Evolutionary conservation across 2,797 vertebrate genomes (phyloP), one percentile per base, ranked within the genome.

Genomic region (Tamandua tetradactyla): DNA sequence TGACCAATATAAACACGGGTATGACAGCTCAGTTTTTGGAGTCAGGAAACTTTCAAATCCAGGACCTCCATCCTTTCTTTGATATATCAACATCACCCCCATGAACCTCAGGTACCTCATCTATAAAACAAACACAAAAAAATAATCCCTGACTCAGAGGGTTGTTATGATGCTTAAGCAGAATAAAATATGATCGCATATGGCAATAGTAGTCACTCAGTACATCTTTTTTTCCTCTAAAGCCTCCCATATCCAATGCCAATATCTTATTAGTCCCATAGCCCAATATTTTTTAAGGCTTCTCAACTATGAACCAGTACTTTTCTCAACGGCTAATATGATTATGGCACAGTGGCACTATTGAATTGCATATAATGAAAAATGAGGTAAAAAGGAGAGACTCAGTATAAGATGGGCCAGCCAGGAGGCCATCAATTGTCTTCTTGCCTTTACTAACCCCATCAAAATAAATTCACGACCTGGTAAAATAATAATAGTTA

Each of bases 341-440:
- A n/a, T 35, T n/a, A 8, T 32, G 8, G 25, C 27, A 62, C 11
- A 5, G 0, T 17, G 47, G 57, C 66, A 59, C 5, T 14, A 61
- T 2, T 13, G 32, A 14, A 22, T 25, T 52, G 30, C 35, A 7
- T 1, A 42, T 17, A 15, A 3, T 57, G 20, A 78, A 47, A 91
- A 49, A 20, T 25, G 22, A 64, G 30, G 61, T 40, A 76, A 59
- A 57, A 79, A 25, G 35, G 44, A 92, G 4, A 68, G 40, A 81
- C 23, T n/a, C 17, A 6, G 9, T 32, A 11, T 3, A 9, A 68
- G n/a, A 55, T 7, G 32, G 44, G 25, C 5, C 40, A 8, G 18
- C 20, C 1, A 35, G 5, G 18, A 7, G 20, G 14, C 5, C 30
- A 37, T 7, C 22, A 4, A n/a, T 2, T 2, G 23, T 20, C 55